Evolutionary conservation across 2,113 vertebrate species (phyloP).

Genomic region (Clarias batrachus): DNA sequence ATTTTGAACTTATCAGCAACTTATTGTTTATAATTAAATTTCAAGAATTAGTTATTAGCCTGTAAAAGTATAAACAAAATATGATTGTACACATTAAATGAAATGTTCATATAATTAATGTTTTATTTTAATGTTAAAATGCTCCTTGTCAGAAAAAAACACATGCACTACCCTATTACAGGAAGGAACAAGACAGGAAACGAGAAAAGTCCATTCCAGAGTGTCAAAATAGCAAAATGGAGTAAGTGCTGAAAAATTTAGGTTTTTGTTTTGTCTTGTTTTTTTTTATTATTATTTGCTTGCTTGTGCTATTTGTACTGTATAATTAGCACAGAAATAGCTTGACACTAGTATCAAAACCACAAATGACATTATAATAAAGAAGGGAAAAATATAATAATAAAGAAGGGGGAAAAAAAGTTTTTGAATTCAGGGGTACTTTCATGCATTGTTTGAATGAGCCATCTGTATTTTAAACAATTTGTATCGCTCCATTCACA

Average conservation of each 20-base stretch:
- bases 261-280: neutral
- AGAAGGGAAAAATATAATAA: neutral
- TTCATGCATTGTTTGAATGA: neutral
- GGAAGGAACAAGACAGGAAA: neutral
- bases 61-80: neutral
- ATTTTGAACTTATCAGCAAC: neutral
- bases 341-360: neutral
- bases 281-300: neutral
- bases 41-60: neutral
- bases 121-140: neutral
- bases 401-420: neutral
- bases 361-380: neutral
- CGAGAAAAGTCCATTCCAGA: neutral
- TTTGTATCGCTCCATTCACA: conserved; percentile 24
- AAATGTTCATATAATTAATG: neutral
- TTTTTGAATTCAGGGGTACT: neutral
- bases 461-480: neutral
- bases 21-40: neutral
- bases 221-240: neutral
- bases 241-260: neutral
- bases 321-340: neutral
- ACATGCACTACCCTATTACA: neutral
- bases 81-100: neutral
- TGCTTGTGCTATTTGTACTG: neutral
- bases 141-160: neutral